Percentiles rank a stretch among this genome's conserved stretches.
Evolutionary conservation across 2,797 vertebrate species (phyloP).

Genomic region (Anguilla obscura): DNA sequence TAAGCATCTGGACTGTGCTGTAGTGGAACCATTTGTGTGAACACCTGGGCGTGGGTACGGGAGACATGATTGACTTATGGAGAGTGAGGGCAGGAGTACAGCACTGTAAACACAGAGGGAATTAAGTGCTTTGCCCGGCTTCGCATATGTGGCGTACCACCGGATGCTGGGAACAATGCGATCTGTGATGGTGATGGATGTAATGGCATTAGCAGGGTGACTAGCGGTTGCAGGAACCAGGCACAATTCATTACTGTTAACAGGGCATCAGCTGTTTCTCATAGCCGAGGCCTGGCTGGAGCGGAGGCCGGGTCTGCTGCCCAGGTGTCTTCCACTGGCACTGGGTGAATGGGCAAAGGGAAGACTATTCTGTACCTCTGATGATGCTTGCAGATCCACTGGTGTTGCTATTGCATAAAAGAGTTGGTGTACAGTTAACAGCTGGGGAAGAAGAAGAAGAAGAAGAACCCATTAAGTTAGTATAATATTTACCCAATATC

Average conservation of each 20-base stretch:
- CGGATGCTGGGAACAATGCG: neutral
- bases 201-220: neutral
- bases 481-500: too few species aligned
- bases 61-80: neutral
- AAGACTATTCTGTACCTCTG: neutral
- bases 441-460: neutral
- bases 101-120: neutral
- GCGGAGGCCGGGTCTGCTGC: neutral
- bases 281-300: neutral
- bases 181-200: neutral
- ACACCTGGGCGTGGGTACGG: neutral
- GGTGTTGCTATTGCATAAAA: neutral
- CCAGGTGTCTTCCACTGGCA: neutral
- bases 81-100: neutral
- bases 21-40: neutral
- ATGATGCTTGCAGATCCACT: neutral
- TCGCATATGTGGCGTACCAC: neutral
- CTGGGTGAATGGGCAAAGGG: neutral
- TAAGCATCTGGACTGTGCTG: neutral
- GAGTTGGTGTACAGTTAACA: neutral
- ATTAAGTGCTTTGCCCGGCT: neutral
- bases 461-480: neutral
- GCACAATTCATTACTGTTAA: neutral
- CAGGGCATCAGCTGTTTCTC: neutral
- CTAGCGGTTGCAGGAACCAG: neutral